Evolutionary conservation across 2,797 vertebrate species (phyloP).

Genomic region (Lycodopsis pacificus): DNA sequence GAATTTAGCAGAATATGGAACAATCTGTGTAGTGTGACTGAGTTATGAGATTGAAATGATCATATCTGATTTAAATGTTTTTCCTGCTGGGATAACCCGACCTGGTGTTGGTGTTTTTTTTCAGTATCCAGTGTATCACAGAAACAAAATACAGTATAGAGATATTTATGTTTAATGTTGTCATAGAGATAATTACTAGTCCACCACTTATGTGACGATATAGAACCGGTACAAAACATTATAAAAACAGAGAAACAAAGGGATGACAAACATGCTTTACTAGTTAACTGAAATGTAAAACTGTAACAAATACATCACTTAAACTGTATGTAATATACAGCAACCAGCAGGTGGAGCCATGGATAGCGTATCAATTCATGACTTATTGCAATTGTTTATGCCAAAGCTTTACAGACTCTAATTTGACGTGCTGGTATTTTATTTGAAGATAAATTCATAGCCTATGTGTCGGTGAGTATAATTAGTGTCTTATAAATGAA

Average conservation of each 20-base stretch:
- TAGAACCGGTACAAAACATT: background rate
- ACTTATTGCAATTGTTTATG: background rate
- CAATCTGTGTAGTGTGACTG: background rate
- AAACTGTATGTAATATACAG: background rate
- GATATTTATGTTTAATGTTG: background rate
- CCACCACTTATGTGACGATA: background rate
- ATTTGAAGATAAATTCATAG: background rate
- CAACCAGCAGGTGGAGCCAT: constrained; percentile 67
- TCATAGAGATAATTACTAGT: background rate
- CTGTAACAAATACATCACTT: background rate
- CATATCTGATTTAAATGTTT: background rate
- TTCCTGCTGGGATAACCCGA: background rate
- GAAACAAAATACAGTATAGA: background rate
- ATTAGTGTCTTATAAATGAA: background rate
- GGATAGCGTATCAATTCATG: background rate
- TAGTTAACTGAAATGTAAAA: background rate
- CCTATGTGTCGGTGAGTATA: background rate
- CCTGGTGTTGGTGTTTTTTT: background rate
- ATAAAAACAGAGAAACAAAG: background rate
- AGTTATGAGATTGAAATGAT: background rate
- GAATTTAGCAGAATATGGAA: background rate
- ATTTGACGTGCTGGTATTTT: background rate
- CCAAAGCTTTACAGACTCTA: background rate
- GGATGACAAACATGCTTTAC: background rate
- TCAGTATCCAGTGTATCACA: background rate